Evolutionary conservation across 1,140 invertebrate genomes (phyloP).

Genomic region (Drusus annulatus): DNA sequence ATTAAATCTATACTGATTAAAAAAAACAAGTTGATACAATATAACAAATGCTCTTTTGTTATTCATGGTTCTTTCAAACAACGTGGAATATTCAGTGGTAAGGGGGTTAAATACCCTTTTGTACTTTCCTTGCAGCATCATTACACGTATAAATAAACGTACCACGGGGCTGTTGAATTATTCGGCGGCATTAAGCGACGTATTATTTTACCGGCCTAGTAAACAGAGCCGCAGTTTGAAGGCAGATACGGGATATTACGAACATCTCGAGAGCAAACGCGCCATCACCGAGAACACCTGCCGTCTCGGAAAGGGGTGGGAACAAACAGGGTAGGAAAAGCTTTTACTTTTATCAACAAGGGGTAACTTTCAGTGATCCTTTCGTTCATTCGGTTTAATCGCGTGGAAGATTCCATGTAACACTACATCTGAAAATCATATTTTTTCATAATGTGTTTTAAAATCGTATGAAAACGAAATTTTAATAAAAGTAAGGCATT

Average conservation of each 20-base stretch:
- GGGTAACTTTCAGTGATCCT: conserved; percentile 15
- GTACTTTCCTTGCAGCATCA: neutral
- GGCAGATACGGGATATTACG: neutral
- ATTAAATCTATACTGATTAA: too few relatives aligned
- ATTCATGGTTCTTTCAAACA: too few relatives aligned
- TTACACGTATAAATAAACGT: too few relatives aligned
- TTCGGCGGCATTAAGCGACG: neutral
- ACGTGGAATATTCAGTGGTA: too few relatives aligned
- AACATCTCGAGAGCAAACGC: conserved; percentile 2
- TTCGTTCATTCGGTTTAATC: conserved; percentile 12
- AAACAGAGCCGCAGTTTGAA: conserved; percentile 4
- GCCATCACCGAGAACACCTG: neutral
- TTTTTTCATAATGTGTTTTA: too few relatives aligned
- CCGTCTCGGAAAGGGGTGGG: neutral
- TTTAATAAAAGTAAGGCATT: too few relatives aligned
- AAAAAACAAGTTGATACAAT: too few relatives aligned
- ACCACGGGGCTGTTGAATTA: neutral
- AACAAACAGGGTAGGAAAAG: conserved; percentile 12
- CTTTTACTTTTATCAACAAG: conserved; percentile 39
- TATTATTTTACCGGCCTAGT: conserved; percentile 4
- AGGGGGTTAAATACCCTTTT: neutral
- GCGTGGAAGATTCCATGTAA: neutral
- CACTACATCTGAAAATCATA: neutral
- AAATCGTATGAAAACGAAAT: too few relatives aligned
- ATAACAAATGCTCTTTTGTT: too few relatives aligned